A percentile compares a stretch with the other conserved stretches of the same genome.
Evolutionary conservation across 2,797 vertebrate species (phyloP).

Genomic region (Calcarius lapponicus): DNA sequence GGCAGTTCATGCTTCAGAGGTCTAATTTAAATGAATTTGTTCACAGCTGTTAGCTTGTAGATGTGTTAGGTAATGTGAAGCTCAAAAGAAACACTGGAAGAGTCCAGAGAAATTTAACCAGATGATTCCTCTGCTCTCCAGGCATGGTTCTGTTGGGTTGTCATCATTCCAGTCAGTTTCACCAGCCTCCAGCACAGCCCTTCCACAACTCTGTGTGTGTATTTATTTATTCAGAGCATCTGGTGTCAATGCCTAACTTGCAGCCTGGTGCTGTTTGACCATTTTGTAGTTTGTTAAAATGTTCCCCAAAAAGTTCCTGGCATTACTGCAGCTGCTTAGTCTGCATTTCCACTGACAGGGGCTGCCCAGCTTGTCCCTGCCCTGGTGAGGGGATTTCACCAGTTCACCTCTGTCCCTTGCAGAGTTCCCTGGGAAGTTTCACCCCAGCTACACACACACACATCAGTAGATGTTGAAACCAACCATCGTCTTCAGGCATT

Average conservation of each 20-base stretch:
- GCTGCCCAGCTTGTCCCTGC: background rate
- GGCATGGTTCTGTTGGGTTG: background rate
- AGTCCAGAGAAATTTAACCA: background rate
- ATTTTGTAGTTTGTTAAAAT: background rate
- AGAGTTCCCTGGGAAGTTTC: background rate
- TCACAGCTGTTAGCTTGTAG: background rate
- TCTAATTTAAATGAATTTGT: slow-evolving; percentile 11
- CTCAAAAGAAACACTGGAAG: background rate
- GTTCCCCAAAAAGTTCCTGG: background rate
- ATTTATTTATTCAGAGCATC: background rate
- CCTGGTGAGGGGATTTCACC: background rate
- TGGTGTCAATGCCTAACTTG: background rate
- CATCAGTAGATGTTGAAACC: background rate
- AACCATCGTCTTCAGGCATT: background rate
- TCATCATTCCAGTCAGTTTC: background rate
- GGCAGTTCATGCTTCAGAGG: background rate
- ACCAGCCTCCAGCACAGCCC: background rate
- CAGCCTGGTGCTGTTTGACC: background rate
- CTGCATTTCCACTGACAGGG: background rate
- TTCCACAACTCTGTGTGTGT: rapidly evolving
- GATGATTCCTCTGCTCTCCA: background rate
- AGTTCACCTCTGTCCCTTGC: background rate
- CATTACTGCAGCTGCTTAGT: background rate
- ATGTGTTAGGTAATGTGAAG: background rate
- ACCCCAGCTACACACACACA: background rate